Conservation (phyloP, 2,888 invertebrate species). For the Sarcophaga rosellei region DNA sequence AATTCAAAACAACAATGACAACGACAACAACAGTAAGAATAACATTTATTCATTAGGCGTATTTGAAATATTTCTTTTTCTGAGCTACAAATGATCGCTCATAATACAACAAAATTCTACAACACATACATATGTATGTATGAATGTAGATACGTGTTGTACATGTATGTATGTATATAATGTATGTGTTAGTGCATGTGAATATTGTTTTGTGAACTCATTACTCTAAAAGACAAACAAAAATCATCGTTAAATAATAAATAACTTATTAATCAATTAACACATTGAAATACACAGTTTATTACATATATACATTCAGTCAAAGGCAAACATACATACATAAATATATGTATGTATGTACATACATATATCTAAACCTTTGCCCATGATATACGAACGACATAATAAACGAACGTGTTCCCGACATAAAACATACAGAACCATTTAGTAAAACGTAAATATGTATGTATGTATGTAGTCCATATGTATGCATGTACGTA, state of each 20-base stretch:
- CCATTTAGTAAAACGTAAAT: neutral
- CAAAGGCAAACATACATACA: neutral
- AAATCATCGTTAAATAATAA: slow-evolving; percentile 15
- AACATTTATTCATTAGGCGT: neutral
- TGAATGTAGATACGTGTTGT: neutral
- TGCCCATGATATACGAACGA: too few relatives aligned
- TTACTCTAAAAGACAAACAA: slow-evolving; percentile 36
- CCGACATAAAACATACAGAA: neutral
- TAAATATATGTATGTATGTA: too few relatives aligned
- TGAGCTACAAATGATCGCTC: too few relatives aligned
- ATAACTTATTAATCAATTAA: slow-evolving; percentile 45
- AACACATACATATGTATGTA: neutral
- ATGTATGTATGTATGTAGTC: neutral
- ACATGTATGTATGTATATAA: neutral
- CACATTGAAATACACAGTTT: neutral
- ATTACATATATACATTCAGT: neutral
- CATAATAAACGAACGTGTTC: too few relatives aligned
- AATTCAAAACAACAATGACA: slow-evolving; percentile 20
- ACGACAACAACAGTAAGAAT: neutral
- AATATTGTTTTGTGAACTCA: slow-evolving; percentile 23
- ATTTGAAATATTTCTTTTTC: too few relatives aligned
- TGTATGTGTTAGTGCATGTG: neutral
- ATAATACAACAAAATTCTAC: too few relatives aligned
- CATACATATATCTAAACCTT: too few relatives aligned
- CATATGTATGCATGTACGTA: too few relatives aligned